Base-by-base conservation (phyloP, 2,888 invertebrate genomes). In the Eupeodes luniger region DNA sequence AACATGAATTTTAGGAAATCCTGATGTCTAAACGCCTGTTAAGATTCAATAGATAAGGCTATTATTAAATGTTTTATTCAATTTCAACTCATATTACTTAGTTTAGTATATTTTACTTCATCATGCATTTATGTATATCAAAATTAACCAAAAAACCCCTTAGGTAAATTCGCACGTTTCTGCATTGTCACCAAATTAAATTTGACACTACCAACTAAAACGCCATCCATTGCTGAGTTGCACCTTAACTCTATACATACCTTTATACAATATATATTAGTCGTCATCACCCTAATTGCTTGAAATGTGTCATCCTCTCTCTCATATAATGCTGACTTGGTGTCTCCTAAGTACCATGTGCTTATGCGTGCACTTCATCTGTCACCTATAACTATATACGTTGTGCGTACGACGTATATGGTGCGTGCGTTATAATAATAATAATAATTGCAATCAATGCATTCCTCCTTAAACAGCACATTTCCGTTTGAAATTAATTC, bases 401-500 rank as follows among this genome's bases (percentile, higher is more conserved):
- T n/a, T 5, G 40, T 55, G 40, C 27, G 27, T 27, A 27, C 27
- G 27, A 62, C 44, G 16, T 76, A 40, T 55, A 11, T 70, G 77
- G 69, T 57, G 66, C 51, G 49, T 70, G 81, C 9, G 40, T 40
- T 40, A 40, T 51, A 77, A 88, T 27, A 27, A 27, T 27, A 27
- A 27, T 27, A 27, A 27, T 72, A 85, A 78, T 81, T 85, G 88
- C 85, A 81, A 81, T 62, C 81, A 75, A 57, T 64, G 88, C 85
- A 85, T 70, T 70, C 19, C 44, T 88, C 78, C 88, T 85, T 85
- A 81, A 85, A 77, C 74, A 78, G 69, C 77, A 69, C 40, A 81
- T 85, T 85, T 88, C 81, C 85, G 81, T 78, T 88, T 57, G 51
- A 70, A 88, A 88, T 85, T 88, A 85, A 88, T 88, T 69, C 69